These are phyloP conservation scores for Leucoma salicis DNA, from an alignment of 2,888 invertebrate genomes.

Conservation along the genomic window DNA sequence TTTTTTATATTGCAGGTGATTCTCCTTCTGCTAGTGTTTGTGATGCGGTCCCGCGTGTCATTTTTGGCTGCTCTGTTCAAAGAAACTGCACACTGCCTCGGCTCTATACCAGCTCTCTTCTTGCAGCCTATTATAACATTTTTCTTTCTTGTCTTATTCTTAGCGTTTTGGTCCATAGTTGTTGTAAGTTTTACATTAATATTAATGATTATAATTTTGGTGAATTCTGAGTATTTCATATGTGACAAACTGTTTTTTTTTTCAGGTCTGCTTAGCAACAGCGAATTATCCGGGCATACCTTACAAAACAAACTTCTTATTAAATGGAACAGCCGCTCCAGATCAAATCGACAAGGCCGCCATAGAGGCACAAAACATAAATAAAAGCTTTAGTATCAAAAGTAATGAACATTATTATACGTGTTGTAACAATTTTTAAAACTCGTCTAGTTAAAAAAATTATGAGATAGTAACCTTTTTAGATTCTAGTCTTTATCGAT, in stretches of 20 bases:
- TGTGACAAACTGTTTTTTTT: constrained; percentile 1
- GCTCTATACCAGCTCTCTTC: constrained; percentile 91
- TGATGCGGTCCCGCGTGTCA: constrained; percentile 90
- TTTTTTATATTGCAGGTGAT: constrained; percentile 82
- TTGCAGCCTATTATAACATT: constrained; percentile 93
- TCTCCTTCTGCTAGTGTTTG: constrained; percentile 87
- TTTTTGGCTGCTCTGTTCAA: constrained; percentile 93
- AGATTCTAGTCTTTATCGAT: too few species aligned
- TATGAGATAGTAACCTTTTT: too few species aligned
- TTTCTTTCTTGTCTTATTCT: constrained; percentile 88
- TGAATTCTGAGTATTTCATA: too few species aligned
- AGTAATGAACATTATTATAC: too few species aligned
- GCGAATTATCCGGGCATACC: constrained; percentile 87
- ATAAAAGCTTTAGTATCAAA: constrained; percentile 44
- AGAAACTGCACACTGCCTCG: constrained; percentile 94
- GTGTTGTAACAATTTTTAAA: too few species aligned
- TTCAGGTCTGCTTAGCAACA: constrained; percentile 88
- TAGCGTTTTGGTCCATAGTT: constrained; percentile 93
- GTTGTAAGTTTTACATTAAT: constrained; percentile 82
- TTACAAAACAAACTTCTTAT: constrained; percentile 64
- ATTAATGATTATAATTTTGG: neutral
- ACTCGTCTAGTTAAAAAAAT: too few species aligned
- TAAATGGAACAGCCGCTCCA: constrained; percentile 55
- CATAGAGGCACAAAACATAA: constrained; percentile 50
- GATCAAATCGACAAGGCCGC: constrained; percentile 51